phyloP scores from a whole-genome alignment of 2,888 invertebrate species.

The Erebia ligea region DNA sequence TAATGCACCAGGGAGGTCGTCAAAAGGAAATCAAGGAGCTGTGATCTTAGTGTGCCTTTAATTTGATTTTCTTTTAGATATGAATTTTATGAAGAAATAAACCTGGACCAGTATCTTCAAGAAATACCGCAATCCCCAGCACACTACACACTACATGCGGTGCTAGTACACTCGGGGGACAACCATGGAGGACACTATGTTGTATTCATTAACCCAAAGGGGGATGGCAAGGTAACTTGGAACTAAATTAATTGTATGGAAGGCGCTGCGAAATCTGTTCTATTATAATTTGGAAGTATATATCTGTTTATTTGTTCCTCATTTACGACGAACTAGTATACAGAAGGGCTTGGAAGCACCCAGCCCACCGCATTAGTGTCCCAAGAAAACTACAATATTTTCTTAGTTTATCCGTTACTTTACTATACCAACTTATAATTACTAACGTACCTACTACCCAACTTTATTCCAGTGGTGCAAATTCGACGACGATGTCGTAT shows the following conservation, averaged over 20 bases:
- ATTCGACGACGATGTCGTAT: constrained; percentile 99
- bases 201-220: constrained; percentile 98
- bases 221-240: constrained; percentile 91
- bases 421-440: too few relatives aligned
- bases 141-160: constrained; percentile 96
- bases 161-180: constrained; percentile 99
- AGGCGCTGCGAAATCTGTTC: too few relatives aligned
- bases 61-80: constrained; percentile 81
- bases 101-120: constrained; percentile 93
- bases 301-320: too few relatives aligned
- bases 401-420: too few relatives aligned
- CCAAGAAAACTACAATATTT: too few relatives aligned
- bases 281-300: too few relatives aligned
- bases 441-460: not conserved
- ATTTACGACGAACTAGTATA: too few relatives aligned
- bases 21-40: too few relatives aligned
- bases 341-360: too few relatives aligned
- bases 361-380: too few relatives aligned
- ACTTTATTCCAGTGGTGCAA: constrained; percentile 94
- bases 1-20: too few relatives aligned
- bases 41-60: not conserved
- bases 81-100: constrained; percentile 97
- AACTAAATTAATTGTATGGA: too few relatives aligned
- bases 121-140: constrained; percentile 89
- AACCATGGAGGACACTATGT: constrained; percentile 99